phyloP scores from a whole-genome alignment of 2,888 invertebrate species.

The Hoplodrina ambigua region DNA sequence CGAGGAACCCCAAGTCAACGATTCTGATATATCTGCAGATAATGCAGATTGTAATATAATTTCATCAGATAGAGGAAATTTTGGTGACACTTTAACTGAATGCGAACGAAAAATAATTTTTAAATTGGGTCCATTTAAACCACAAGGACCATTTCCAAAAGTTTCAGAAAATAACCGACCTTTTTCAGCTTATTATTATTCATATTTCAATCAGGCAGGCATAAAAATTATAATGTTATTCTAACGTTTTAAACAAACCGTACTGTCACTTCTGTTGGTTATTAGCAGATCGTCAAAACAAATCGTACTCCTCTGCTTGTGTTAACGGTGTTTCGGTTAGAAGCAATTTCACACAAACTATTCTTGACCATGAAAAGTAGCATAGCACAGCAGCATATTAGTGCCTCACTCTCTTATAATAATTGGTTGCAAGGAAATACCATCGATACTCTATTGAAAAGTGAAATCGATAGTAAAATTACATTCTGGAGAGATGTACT shows the following conservation, averaged over 20 bases:
- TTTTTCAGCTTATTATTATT: conserved; percentile 1
- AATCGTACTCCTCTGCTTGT: conserved; percentile 50
- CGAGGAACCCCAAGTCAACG: not conserved
- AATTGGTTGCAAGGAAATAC: conserved; percentile 1
- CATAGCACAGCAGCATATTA: conserved; percentile 5
- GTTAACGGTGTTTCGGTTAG: conserved; percentile 60
- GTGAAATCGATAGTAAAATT: not conserved
- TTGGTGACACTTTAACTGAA: not conserved
- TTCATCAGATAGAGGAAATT: too few relatives aligned
- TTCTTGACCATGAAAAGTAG: conserved; percentile 4
- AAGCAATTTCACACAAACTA: conserved; percentile 53
- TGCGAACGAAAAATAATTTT: conserved; percentile 12
- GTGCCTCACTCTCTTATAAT: not conserved
- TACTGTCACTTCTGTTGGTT: conserved; percentile 5
- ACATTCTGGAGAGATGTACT: not conserved
- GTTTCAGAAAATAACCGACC: too few relatives aligned
- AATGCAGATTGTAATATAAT: too few relatives aligned
- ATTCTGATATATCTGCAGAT: not conserved
- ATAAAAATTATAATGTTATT: conserved; percentile 33
- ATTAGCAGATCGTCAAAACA: conserved; percentile 27
- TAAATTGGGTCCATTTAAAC: conserved; percentile 10
- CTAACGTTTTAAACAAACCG: conserved; percentile 3
- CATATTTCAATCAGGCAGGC: conserved; percentile 29
- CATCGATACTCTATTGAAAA: conserved; percentile 2
- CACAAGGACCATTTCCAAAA: conserved; percentile 12